Percentiles rank a stretch among this genome's conserved stretches.
Evolutionary conservation across 2,113 vertebrate species (phyloP).

Genomic region (Crotophaga sulcirostris): DNA sequence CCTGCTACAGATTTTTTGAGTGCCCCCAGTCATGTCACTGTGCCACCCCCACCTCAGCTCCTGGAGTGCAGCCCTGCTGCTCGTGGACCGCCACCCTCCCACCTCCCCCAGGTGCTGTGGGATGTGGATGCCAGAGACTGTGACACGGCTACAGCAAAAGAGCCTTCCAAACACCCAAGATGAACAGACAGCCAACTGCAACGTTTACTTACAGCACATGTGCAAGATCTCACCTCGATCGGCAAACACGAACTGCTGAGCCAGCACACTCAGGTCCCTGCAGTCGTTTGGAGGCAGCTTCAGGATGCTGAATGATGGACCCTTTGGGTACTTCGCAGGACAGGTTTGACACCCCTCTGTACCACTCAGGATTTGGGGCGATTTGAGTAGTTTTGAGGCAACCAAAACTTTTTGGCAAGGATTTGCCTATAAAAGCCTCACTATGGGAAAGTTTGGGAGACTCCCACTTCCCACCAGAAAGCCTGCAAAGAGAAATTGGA

Average conservation of each 20-base stretch:
- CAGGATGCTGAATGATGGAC: not conserved
- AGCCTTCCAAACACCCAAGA: not conserved
- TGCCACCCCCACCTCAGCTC: fast-evolving
- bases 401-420: not conserved
- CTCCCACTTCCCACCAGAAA: not conserved
- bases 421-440: not conserved
- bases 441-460: not conserved
- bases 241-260: not conserved
- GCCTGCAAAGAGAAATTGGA: not conserved
- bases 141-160: not conserved
- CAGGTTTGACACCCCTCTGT: fast-evolving
- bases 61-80: fast-evolving
- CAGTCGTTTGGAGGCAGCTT: fast-evolving
- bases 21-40: fast-evolving
- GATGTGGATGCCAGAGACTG: not conserved
- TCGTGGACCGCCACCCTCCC: fast-evolving
- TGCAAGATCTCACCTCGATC: not conserved
- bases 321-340: fast-evolving
- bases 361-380: not conserved
- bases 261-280: fast-evolving
- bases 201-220: fast-evolving
- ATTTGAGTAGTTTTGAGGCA: not conserved
- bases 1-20: not conserved
- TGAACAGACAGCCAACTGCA: not conserved
- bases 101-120: not conserved